Evolutionary conservation across 2,888 invertebrate species (phyloP), one percentile per base, ranked within the genome.

Genomic region (Folsomia manolachei): DNA sequence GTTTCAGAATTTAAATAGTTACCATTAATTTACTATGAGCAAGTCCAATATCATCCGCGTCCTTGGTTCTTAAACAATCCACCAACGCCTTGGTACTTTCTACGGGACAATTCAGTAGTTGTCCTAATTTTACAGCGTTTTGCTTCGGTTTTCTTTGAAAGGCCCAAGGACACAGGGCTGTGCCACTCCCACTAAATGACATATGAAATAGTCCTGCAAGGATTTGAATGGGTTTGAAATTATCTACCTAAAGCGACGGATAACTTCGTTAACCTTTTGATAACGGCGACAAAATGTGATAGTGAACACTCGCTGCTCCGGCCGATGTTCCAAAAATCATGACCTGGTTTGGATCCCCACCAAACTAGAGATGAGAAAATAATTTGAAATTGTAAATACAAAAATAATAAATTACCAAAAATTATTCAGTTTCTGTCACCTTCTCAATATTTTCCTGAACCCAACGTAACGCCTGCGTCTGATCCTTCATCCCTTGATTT

Each of bases 121-220:
- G 27, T 0, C 60, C 77, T 11, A 77, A 51, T 27, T 74, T 73
- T n/a, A 51, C 39, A 0, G 71, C 70, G 53, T 75, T 72, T n/a
- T 63, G 39, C 1, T 62, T 39, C 11, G 77, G 77, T 27, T 75
- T 66, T 64, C 72, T 73, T 24, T 75, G 70, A 23, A 77, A 75
- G 11, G 75, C 77, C 75, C 75, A 77, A 0, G 77, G 75, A 74
- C 75, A 75, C 23, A 77, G 23, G 11, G 75, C 77, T 19, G 75
- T 75, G 0, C 77, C 77, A 70, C 74, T 74, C 1, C 62, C 69
- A 1, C 74, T 74, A 18, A 72, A 67, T 1, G 77, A 75, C 0
- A 62, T 61, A 26, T 77, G 74, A 61, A 77, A 77, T 18, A 77
- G 39, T 11, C 77, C 77, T 75, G 24, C 18, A 67, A 26, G 26